These are phyloP conservation scores for Auanema sp. DNA, from an alignment of 2,888 invertebrate genomes.

Conservation along the genomic window DNA sequence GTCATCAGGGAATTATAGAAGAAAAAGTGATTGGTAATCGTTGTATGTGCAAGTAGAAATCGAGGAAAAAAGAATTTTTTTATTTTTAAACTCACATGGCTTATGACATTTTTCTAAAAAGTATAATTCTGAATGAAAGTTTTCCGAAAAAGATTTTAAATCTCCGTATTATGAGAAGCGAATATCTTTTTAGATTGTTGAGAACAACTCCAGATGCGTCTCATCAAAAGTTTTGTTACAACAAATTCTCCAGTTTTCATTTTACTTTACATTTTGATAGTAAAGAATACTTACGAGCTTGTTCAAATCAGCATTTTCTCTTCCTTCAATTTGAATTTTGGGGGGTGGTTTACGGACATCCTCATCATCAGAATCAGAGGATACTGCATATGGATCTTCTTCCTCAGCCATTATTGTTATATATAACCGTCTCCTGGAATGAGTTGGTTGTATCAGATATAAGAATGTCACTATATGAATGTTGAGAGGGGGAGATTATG, in stretches of 20 bases:
- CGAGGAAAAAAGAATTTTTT: constrained; percentile 1
- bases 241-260: constrained; percentile 8
- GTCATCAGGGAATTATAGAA: neutral
- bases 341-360: constrained; percentile 54
- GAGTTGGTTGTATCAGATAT: too few relatives aligned
- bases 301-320: constrained; percentile 50
- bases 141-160: constrained; percentile 12
- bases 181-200: constrained; percentile 2
- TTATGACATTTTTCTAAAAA: neutral
- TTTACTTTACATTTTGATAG: constrained; percentile 3
- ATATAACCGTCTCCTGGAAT: neutral
- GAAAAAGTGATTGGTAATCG: constrained; percentile 1
- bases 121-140: too few relatives aligned
- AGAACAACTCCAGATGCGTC: neutral
- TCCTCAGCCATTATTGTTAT: constrained; percentile 50
- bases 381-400: constrained; percentile 63
- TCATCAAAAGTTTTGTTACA: constrained; percentile 4
- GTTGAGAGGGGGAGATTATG: too few relatives aligned
- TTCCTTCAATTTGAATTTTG: constrained; percentile 60
- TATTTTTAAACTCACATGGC: neutral
- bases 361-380: constrained; percentile 61
- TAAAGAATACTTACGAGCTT: constrained; percentile 47
- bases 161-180: constrained; percentile 6
- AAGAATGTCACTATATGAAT: too few relatives aligned
- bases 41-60: constrained; percentile 3